Conservation (phyloP, 2,888 invertebrate genomes). For the Junonia oenone region DNA sequence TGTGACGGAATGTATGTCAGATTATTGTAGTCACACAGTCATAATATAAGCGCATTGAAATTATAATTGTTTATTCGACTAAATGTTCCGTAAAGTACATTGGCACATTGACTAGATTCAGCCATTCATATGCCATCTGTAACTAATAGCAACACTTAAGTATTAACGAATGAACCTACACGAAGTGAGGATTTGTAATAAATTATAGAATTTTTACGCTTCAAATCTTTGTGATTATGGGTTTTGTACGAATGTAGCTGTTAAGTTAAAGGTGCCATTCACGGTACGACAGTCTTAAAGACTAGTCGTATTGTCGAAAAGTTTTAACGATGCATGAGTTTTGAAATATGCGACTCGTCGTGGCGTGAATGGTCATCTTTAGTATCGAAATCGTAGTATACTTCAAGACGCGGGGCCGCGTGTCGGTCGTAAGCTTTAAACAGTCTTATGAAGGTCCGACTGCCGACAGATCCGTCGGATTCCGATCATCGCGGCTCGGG, state of each 20-base stretch:
- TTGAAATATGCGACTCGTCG: not conserved
- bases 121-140: slow-evolving; percentile 15
- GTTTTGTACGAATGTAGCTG: slow-evolving; percentile 3
- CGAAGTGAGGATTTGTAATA: not conserved
- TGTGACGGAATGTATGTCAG: slow-evolving; percentile 5
- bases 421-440: slow-evolving; percentile 36
- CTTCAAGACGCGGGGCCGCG: slow-evolving; percentile 18
- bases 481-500: slow-evolving; percentile 31
- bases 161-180: not conserved
- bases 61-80: not conserved
- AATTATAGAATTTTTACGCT: slow-evolving; percentile 16
- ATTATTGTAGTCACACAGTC: slow-evolving; percentile 17
- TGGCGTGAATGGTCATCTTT: not conserved
- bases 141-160: slow-evolving; percentile 1
- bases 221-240: slow-evolving; percentile 4
- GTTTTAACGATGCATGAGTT: not conserved
- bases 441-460: slow-evolving; percentile 32
- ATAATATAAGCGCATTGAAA: slow-evolving; percentile 18
- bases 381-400: slow-evolving; percentile 2
- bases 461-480: not conserved
- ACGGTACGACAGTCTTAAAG: not conserved
- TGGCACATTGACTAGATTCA: slow-evolving; percentile 12
- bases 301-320: not conserved
- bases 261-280: not conserved
- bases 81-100: slow-evolving; percentile 1